A percentile compares a stretch with the other conserved stretches of the same genome.
Evolutionary conservation across 2,888 invertebrate genomes (phyloP).

Genomic region (Bellardia pandia): DNA sequence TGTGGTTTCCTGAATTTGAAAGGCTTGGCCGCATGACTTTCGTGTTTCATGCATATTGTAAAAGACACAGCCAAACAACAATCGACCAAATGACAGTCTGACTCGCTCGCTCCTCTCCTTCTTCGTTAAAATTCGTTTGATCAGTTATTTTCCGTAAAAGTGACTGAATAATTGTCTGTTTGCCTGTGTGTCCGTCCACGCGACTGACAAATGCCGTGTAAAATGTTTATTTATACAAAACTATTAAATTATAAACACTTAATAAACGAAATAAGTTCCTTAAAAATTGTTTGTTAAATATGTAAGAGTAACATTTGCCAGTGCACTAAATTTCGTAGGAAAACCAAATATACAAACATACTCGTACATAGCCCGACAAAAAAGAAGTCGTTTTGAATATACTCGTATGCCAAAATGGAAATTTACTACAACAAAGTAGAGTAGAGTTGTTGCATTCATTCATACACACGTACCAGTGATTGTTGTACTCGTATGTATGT

Average conservation of each 20-base stretch:
- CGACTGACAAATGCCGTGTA: slow-evolving; percentile 48
- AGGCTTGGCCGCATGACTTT: slow-evolving; percentile 69
- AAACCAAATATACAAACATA: slow-evolving; percentile 2
- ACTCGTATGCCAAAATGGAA: slow-evolving; percentile 46
- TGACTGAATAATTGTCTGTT: slow-evolving; percentile 35
- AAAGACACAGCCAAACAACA: slow-evolving; percentile 24
- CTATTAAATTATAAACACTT: slow-evolving; percentile 67
- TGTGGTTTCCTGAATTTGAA: slow-evolving; percentile 67
- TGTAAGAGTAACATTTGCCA: slow-evolving; percentile 63
- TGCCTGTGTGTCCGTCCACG: slow-evolving; percentile 3
- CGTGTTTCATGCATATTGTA: slow-evolving; percentile 60
- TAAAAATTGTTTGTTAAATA: slow-evolving; percentile 40
- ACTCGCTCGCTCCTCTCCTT: not conserved
- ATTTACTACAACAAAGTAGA: slow-evolving; percentile 4
- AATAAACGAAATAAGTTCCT: slow-evolving; percentile 65
- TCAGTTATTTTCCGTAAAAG: slow-evolving; percentile 25
- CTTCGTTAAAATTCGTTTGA: not conserved
- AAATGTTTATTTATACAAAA: slow-evolving; percentile 55
- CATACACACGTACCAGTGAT: not conserved
- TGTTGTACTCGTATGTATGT: not conserved
- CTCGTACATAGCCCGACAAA: not conserved
- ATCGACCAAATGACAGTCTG: slow-evolving; percentile 44
- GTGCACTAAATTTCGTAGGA: slow-evolving; percentile 39
- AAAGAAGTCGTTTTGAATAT: slow-evolving; percentile 48
- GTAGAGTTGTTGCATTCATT: not conserved